Evolutionary conservation across 2,888 invertebrate genomes (phyloP).

Genomic region (Thymelicus sylvestris): DNA sequence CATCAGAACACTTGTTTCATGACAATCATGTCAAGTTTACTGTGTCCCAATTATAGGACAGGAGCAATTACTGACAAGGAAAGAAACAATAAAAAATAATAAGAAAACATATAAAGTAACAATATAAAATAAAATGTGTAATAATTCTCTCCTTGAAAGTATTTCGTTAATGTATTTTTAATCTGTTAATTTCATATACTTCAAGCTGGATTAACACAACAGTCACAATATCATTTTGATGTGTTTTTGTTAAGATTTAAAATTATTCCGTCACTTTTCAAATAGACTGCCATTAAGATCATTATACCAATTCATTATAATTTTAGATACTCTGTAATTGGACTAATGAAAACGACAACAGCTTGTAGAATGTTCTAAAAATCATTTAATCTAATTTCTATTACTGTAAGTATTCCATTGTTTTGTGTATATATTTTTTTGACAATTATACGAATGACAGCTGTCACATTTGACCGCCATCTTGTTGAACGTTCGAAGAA

Average conservation of each 20-base stretch:
- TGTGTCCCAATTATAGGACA: too few relatives aligned
- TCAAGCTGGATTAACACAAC: slow-evolving; percentile 11
- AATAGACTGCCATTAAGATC: background rate
- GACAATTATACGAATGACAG: too few relatives aligned
- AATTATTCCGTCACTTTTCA: background rate
- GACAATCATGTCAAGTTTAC: background rate
- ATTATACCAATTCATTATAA: too few relatives aligned
- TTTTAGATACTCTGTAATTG: too few relatives aligned
- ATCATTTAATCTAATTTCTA: too few relatives aligned
- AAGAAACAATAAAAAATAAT: slow-evolving; percentile 28
- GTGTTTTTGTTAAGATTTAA: background rate
- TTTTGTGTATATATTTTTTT: too few relatives aligned
- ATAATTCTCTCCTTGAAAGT: slow-evolving; percentile 32
- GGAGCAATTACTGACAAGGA: slow-evolving; percentile 25
- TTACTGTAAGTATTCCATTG: too few relatives aligned
- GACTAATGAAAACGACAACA: too few relatives aligned
- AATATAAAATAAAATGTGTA: background rate
- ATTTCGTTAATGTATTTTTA: slow-evolving; percentile 14
- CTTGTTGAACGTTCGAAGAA: too few relatives aligned
- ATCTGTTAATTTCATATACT: slow-evolving; percentile 2
- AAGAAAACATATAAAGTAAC: background rate
- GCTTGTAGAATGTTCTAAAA: too few relatives aligned
- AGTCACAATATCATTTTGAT: background rate
- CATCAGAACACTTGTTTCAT: background rate
- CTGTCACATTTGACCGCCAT: too few relatives aligned